These are phyloP conservation scores for Schizopygopsis pylzovi DNA, from an alignment of 2,797 vertebrate species.

Conservation along the genomic window DNA sequence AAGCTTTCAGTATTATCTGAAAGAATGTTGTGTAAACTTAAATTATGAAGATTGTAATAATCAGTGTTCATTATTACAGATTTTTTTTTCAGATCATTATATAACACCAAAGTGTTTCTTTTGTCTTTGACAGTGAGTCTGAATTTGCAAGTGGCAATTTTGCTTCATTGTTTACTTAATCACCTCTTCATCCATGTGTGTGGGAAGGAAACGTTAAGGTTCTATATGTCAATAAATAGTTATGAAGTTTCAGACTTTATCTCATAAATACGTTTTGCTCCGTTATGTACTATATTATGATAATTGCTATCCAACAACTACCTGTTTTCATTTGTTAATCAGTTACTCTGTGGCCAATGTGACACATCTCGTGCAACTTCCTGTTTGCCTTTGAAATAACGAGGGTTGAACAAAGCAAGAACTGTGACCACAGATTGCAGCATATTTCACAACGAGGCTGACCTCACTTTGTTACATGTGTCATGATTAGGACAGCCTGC, in stretches of 20 bases:
- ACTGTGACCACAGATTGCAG: background rate
- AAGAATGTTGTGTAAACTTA: conserved; percentile 14
- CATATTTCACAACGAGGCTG: background rate
- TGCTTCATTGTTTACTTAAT: conserved; percentile 4
- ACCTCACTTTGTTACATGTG: conserved; percentile 17
- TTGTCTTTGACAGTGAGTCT: background rate
- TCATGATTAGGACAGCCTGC: background rate
- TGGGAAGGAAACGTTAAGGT: background rate
- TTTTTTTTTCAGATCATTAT: background rate
- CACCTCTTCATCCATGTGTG: background rate
- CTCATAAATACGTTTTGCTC: background rate
- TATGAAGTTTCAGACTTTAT: background rate
- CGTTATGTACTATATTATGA: background rate
- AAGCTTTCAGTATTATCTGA: background rate
- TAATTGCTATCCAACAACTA: background rate
- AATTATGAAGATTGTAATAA: conserved; percentile 2
- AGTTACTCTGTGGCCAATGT: background rate
- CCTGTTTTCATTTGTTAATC: background rate
- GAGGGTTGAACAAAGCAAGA: conserved; percentile 12
- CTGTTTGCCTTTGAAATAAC: conserved; percentile 6
- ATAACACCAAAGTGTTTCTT: background rate
- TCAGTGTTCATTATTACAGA: background rate
- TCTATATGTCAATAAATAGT: background rate
- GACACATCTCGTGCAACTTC: conserved; percentile 3
- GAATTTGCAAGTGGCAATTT: background rate